These are phyloP conservation scores for Congeria kusceri DNA, from an alignment of 2,888 invertebrate species.

Conservation along the genomic window DNA sequence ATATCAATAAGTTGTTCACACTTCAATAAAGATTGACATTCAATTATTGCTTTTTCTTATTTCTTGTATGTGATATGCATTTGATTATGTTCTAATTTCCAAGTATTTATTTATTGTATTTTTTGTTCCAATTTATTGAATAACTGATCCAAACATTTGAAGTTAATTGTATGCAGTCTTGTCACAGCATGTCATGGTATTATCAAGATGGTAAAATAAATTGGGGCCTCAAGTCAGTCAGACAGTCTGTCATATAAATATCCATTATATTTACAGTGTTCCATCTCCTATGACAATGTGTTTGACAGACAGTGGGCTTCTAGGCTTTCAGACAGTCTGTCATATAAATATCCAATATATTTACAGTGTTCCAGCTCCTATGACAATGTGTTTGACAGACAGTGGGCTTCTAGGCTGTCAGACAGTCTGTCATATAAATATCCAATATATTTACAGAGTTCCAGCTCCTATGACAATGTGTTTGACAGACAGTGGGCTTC, in stretches of 20 bases:
- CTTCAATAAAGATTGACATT: no score
- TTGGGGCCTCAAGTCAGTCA: slow-evolving; percentile 68
- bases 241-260: slow-evolving; percentile 62
- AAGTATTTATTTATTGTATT: no score
- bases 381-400: slow-evolving; percentile 61
- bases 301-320: slow-evolving; percentile 69
- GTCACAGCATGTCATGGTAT: no score
- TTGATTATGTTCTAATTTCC: no score
- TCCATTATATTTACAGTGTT: not conserved
- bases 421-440: slow-evolving; percentile 62
- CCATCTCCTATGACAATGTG: slow-evolving; percentile 40
- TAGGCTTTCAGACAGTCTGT: slow-evolving; percentile 56
- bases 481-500: slow-evolving; percentile 69
- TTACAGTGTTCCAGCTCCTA: slow-evolving; percentile 11
- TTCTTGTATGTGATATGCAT: no score
- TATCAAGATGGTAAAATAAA: no score
- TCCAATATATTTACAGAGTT: not conserved
- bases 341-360: no score
- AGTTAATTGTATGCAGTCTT: no score
- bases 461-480: slow-evolving; percentile 40
- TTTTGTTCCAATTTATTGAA: no score
- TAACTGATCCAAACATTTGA: no score
- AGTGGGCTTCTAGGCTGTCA: slow-evolving; percentile 68
- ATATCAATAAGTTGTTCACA: no score
- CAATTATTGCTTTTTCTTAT: no score